Conservation (phyloP, 2,113 vertebrate genomes). For the Oxyruncus cristatus region DNA sequence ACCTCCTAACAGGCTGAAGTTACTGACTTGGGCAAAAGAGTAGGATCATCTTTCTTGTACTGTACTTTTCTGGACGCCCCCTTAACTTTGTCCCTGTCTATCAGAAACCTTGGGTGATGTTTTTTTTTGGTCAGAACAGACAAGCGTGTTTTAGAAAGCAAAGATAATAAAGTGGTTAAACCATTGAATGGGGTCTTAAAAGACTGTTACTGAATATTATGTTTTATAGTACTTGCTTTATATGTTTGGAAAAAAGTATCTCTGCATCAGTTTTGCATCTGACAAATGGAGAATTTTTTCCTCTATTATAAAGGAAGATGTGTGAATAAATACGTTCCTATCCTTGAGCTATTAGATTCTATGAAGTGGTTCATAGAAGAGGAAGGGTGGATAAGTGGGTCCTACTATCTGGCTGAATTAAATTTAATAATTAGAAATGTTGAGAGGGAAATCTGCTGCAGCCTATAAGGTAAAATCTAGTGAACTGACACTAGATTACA, state of each 20-base stretch:
- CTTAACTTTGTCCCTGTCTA: neutral
- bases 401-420: neutral
- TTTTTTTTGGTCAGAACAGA: neutral
- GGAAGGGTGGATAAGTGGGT: neutral
- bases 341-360: neutral
- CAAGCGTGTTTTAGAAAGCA: neutral
- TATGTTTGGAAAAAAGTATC: neutral
- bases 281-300: neutral
- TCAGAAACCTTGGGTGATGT: neutral
- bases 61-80: neutral
- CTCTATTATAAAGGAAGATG: neutral
- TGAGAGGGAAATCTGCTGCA: neutral
- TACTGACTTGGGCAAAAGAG: neutral
- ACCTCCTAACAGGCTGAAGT: neutral
- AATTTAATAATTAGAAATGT: neutral
- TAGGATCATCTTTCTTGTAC: fast-evolving
- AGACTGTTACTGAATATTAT: neutral
- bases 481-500: neutral
- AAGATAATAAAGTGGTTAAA: neutral
- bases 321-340: neutral
- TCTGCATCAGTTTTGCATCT: neutral
- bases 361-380: neutral
- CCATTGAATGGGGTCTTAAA: neutral
- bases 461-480: neutral
- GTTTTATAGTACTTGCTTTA: neutral